A percentile compares a stretch with the other conserved stretches of the same genome.
Conservation (phyloP, 1,140 invertebrate species). For the Calycopis cecrops region DNA sequence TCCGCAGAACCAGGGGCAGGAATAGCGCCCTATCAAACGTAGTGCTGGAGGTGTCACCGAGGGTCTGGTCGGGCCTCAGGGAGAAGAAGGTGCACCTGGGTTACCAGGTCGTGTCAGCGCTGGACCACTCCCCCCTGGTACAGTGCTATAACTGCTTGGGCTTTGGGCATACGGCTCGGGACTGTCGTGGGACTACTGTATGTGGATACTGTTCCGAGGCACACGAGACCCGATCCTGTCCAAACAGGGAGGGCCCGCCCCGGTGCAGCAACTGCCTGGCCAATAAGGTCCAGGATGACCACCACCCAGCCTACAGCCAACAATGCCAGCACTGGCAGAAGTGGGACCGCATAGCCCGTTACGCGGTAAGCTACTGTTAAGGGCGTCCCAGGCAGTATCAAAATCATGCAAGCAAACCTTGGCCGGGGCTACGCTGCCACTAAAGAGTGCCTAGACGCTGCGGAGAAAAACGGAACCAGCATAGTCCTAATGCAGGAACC, state of each 20-base stretch:
- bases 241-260: not conserved
- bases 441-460: too few species aligned
- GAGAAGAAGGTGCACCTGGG: not conserved
- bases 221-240: not conserved
- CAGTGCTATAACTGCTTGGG: constrained; percentile 5
- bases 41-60: not conserved
- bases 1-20: too few species aligned
- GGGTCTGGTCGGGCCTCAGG: not conserved
- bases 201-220: not conserved
- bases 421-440: too few species aligned
- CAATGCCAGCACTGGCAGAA: not conserved
- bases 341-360: constrained; percentile 2
- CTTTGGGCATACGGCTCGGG: not conserved
- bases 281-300: too few species aligned
- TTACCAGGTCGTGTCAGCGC: not conserved
- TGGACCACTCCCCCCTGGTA: not conserved
- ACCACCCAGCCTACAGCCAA: not conserved
- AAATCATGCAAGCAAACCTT: too few species aligned
- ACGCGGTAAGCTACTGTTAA: not conserved
- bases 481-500: too few species aligned
- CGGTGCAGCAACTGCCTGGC: not conserved
- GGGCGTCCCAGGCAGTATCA: not conserved
- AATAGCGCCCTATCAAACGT: not conserved
- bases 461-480: too few species aligned
- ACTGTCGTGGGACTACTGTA: not conserved